Conservation (phyloP, 1,140 invertebrate species). For the Scaptomyza pallida region DNA sequence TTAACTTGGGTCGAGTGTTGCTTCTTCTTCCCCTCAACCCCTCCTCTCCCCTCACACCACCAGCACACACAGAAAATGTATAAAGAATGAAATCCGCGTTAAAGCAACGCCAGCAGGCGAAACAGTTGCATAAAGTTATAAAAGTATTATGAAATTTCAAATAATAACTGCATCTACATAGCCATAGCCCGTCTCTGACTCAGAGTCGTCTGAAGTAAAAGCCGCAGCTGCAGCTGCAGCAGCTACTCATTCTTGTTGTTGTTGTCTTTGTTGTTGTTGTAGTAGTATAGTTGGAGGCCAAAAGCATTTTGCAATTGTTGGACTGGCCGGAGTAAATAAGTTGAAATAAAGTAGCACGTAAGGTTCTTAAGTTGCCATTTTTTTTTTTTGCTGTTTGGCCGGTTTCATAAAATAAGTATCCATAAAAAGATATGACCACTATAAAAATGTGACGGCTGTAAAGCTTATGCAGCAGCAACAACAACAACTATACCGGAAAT, state of each 20-base stretch:
- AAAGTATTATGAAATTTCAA: constrained; percentile 82
- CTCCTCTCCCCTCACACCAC: too few species aligned
- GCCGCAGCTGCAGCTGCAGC: constrained; percentile 19
- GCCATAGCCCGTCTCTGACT: constrained; percentile 1
- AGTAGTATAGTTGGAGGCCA: constrained; percentile 13
- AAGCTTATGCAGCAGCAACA: constrained; percentile 40
- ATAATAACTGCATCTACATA: constrained; percentile 77
- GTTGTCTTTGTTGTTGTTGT: too few species aligned
- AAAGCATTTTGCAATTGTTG: constrained; percentile 4
- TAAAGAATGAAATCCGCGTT: constrained; percentile 75
- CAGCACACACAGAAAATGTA: constrained; percentile 44
- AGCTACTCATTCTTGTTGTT: neutral
- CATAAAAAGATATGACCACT: constrained; percentile 66
- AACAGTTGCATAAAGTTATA: constrained; percentile 81
- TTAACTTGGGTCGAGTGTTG: constrained; percentile 6
- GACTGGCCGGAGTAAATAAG: constrained; percentile 61
- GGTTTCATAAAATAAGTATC: constrained; percentile 68
- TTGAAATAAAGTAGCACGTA: constrained; percentile 66
- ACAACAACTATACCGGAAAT: constrained; percentile 27
- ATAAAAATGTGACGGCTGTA: constrained; percentile 69
- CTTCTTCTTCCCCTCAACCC: neutral
- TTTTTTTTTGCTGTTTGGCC: constrained; percentile 31
- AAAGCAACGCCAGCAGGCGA: constrained; percentile 54
- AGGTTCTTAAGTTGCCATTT: constrained; percentile 40
- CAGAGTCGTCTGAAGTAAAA: neutral